phyloP scores from a whole-genome alignment of 2,888 invertebrate genomes.

The Gastracanthus pulcherrimus region DNA sequence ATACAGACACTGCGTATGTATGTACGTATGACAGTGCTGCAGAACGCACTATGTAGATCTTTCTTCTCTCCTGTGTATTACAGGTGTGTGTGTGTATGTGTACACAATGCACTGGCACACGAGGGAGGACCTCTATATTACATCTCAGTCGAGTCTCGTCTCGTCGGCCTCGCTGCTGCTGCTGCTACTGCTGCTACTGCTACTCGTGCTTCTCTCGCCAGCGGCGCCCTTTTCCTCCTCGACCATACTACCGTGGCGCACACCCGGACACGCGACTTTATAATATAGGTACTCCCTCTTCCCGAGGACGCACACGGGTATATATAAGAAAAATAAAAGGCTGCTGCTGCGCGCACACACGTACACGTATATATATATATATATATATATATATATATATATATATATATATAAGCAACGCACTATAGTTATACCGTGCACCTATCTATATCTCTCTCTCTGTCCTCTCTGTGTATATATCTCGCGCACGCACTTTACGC shows the following conservation, averaged over 20 bases:
- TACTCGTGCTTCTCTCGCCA: not conserved
- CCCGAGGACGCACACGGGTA: constrained; percentile 20
- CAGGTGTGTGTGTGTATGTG: too few relatives aligned
- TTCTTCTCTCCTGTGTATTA: not conserved
- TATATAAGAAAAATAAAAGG: not conserved
- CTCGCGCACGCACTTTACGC: not conserved
- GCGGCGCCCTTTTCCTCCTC: constrained; percentile 44
- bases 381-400: not conserved
- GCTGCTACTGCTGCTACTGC: not conserved
- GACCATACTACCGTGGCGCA: constrained; percentile 36
- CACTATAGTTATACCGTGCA: too few relatives aligned
- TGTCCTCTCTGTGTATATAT: too few relatives aligned
- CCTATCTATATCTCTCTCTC: too few relatives aligned
- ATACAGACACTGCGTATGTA: not conserved
- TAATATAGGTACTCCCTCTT: too few relatives aligned
- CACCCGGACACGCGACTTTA: too few relatives aligned
- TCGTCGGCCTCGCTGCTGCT: not conserved
- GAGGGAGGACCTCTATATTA: too few relatives aligned
- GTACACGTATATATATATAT: not conserved
- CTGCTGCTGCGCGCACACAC: not conserved
- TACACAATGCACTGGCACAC: too few relatives aligned
- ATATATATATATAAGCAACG: too few relatives aligned
- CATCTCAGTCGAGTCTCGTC: too few relatives aligned
- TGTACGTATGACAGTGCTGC: not conserved
- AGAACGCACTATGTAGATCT: not conserved